Conservation (phyloP, 2,888 invertebrate genomes). For the Trissolcus japonicus region DNA sequence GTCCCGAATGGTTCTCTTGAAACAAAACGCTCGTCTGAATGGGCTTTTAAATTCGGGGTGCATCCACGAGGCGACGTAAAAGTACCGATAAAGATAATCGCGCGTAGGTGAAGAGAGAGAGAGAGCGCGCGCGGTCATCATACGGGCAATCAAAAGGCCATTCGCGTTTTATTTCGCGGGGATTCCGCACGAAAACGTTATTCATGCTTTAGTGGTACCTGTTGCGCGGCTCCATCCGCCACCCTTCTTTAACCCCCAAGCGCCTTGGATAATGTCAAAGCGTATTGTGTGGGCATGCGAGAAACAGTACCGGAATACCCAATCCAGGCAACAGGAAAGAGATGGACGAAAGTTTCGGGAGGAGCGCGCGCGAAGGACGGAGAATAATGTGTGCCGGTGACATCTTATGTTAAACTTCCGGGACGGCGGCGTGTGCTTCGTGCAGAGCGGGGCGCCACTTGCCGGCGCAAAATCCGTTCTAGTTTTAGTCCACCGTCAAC, state of each 20-base stretch:
- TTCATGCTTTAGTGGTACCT: conserved; percentile 71
- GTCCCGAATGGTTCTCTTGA: background rate
- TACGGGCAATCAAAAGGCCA: conserved; percentile 33
- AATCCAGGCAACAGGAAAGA: conserved; percentile 57
- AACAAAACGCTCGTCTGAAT: conserved; percentile 3
- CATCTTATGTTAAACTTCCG: conserved; percentile 71
- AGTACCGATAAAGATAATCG: conserved; percentile 20
- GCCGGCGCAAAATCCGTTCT: conserved; percentile 63
- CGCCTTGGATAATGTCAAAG: conserved; percentile 42
- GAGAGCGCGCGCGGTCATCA: conserved; percentile 17
- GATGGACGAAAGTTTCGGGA: conserved; percentile 42
- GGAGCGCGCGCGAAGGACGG: conserved; percentile 39
- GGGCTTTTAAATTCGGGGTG: background rate
- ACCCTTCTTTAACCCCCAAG: conserved; percentile 60
- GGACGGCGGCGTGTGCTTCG: conserved; percentile 53
- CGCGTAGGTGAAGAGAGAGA: conserved; percentile 5
- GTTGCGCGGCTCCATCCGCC: conserved; percentile 68
- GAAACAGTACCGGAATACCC: conserved; percentile 61
- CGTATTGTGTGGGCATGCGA: conserved; percentile 53
- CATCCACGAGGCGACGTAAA: background rate
- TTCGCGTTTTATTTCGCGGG: conserved; percentile 62
- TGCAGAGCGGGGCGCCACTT: conserved; percentile 72
- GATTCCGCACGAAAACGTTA: conserved; percentile 68
- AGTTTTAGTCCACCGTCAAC: conserved; percentile 52
- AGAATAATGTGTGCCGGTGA: conserved; percentile 58